Base-by-base conservation (phyloP, 1,140 invertebrate species). In the Ceratina japonica region DNA sequence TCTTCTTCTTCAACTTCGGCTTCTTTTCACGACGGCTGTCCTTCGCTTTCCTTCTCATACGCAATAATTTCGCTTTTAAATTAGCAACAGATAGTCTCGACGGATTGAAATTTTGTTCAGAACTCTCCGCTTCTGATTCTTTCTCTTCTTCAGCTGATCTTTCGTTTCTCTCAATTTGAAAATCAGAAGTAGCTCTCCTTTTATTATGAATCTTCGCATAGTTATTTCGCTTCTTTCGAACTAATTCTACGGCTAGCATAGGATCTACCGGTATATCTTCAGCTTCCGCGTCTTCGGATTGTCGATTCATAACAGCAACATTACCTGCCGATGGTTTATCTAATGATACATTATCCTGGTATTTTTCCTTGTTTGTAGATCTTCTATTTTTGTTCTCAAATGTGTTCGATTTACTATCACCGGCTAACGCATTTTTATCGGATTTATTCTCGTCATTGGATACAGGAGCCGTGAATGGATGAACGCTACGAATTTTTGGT, bases 161-260 rank as follows among this genome's bases (percentile, higher is more conserved):
- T 51, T 20, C 13, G n/a, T 3, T 8, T 24, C 12, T 8, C 1
- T 15, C n/a, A 15, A 27, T 51, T 54, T 37, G 22, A 15, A 7
- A 3, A 31, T 22, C 24, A 22, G 24, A 44, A 3, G 10, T 22
- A 15, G 12, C 18, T 22, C 62, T 7, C n/a, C 24, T 62, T 4
- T 20, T 13, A 37, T 51, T 27, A 3, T 49, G 7, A 2, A 31
- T 10, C 8, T 59, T 75, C 4, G 15, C 18, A 12, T 49, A 12
- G 27, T 76, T 20, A 56, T 77, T 20, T 20, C 75, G 75, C 12
- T 72, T 71, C 12, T 63, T 77, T 4, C 75, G 62, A n/a, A 77
- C 68, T 4, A 77, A 24, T 16, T 77, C 68, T n/a, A 54, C 58
- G 0, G 74, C 37, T 18, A 69, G 2, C 24, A 69, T 61, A 24